phyloP scores from a whole-genome alignment of 2,888 invertebrate genomes.

The Marronus borbonicus region DNA sequence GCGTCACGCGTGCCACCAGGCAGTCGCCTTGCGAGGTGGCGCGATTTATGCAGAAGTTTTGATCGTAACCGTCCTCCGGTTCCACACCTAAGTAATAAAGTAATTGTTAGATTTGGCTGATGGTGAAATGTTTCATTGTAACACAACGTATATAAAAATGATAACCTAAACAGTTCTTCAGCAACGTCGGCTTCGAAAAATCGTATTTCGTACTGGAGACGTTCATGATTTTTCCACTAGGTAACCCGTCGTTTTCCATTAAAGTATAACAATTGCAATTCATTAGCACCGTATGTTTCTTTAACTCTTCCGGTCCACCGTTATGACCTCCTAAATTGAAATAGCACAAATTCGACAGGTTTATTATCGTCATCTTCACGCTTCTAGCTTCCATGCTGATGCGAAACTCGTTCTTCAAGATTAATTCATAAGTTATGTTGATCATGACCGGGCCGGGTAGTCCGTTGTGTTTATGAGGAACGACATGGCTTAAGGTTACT shows the following conservation, averaged over 20 bases:
- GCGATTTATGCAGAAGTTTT: slow-evolving; percentile 84
- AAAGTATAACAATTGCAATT: slow-evolving; percentile 85
- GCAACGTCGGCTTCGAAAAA: slow-evolving; percentile 77
- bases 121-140: no score
- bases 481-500: slow-evolving; percentile 82
- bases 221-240: slow-evolving; percentile 81
- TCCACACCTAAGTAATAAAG: neutral
- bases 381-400: slow-evolving; percentile 85
- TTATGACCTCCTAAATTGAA: slow-evolving; percentile 94
- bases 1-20: slow-evolving; percentile 78
- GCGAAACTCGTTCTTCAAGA: slow-evolving; percentile 80
- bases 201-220: slow-evolving; percentile 83
- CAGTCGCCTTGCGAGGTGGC: slow-evolving; percentile 73
- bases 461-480: slow-evolving; percentile 85
- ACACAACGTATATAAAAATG: no score
- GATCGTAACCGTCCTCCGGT: slow-evolving; percentile 80
- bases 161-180: slow-evolving; percentile 70
- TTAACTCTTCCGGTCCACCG: slow-evolving; percentile 75
- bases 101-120: no score
- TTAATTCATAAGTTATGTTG: slow-evolving; percentile 81
- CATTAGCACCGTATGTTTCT: slow-evolving; percentile 81
- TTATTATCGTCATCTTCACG: slow-evolving; percentile 85
- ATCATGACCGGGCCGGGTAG: slow-evolving; percentile 88
- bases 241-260: slow-evolving; percentile 77
- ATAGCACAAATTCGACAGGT: slow-evolving; percentile 88